A percentile compares a stretch with the other conserved stretches of the same genome.
Conservation (phyloP, 35 echinoderm and acorn worm species). For the Heliocidaris tuberculata region DNA sequence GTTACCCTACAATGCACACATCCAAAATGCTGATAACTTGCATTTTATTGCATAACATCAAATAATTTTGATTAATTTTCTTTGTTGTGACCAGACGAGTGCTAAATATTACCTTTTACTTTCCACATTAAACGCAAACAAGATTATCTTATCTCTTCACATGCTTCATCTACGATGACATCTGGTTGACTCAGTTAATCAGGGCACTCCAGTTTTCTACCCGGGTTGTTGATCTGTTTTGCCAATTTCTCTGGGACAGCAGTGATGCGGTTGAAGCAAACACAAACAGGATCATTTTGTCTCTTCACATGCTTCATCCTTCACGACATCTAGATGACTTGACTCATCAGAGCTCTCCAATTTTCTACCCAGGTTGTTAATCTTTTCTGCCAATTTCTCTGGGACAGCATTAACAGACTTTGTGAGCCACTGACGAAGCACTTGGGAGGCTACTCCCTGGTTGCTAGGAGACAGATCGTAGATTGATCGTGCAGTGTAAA, state of each 20-base stretch:
- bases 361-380: background rate
- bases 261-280: too few relatives aligned
- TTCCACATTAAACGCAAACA: background rate
- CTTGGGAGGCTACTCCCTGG: background rate
- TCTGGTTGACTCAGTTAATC: background rate
- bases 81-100: background rate
- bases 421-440: slow-evolving; percentile 14
- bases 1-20: background rate
- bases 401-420: background rate
- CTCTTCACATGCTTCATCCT: background rate
- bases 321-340: background rate
- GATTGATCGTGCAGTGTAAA: slow-evolving; percentile 44
- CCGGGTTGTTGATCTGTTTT: background rate
- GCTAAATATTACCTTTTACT: background rate
- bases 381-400: background rate
- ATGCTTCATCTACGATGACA: background rate
- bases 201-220: background rate
- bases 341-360: background rate
- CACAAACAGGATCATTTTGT: background rate
- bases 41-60: background rate
- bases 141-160: background rate
- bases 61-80: background rate
- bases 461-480: slow-evolving; percentile 38
- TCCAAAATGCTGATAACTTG: background rate
- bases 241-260: slow-evolving; percentile 13